phyloP scores from a whole-genome alignment of 1,140 invertebrate species.

The Drosophila paulistorum region DNA sequence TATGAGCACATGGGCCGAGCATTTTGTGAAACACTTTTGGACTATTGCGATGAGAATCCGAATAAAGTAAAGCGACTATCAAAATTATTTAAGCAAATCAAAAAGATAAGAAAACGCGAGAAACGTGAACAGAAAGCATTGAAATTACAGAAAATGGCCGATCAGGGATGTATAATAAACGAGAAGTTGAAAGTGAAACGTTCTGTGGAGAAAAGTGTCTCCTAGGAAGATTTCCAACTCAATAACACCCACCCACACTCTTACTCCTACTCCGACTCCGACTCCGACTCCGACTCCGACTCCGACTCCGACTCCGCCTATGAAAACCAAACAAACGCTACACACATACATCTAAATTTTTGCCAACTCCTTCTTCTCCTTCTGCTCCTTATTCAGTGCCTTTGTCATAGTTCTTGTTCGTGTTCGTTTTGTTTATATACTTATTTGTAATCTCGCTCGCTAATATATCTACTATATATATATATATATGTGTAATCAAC shows the following conservation, averaged over 20 bases:
- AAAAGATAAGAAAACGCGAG: constrained; percentile 88
- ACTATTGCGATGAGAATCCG: constrained; percentile 94
- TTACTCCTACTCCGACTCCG: background rate
- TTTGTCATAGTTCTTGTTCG: background rate
- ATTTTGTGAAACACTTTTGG: constrained; percentile 95
- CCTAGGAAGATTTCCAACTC: constrained; percentile 59
- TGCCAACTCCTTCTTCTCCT: background rate
- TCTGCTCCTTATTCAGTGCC: background rate
- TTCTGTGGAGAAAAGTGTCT: constrained; percentile 80
- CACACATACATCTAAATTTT: constrained; percentile 14
- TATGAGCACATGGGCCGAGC: constrained; percentile 92
- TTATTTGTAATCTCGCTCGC: constrained; percentile 6
- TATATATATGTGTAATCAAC: background rate
- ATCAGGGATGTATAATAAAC: constrained; percentile 83
- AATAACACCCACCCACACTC: too few species aligned
- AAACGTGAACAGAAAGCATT: constrained; percentile 83
- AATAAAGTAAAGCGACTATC: constrained; percentile 91
- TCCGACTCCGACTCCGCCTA: background rate
- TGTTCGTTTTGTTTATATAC: background rate
- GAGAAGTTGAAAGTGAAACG: constrained; percentile 80
- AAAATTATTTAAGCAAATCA: constrained; percentile 90
- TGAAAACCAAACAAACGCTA: background rate
- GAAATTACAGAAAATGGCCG: constrained; percentile 83
- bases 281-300: background rate
- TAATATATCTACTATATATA: background rate